Percentiles rank a stretch among this genome's conserved stretches.
These are phyloP conservation scores for Cephus pygmeus DNA, from an alignment of 2,888 invertebrate genomes.

Conservation along the genomic window DNA sequence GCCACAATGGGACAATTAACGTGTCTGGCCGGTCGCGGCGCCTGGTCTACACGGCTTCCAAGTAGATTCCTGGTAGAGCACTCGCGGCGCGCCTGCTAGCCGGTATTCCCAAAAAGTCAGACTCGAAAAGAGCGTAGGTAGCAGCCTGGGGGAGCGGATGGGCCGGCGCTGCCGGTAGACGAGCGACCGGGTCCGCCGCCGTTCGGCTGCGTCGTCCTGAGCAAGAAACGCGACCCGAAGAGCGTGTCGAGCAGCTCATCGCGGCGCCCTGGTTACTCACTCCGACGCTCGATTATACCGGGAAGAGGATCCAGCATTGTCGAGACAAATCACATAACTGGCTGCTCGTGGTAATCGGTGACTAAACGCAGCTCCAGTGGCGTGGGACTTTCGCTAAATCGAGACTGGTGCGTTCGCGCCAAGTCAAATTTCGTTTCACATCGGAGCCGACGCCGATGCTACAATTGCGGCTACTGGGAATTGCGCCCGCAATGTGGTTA, in stretches of 20 bases:
- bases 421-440: neutral
- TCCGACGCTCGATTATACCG: conserved; percentile 12
- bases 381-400: neutral
- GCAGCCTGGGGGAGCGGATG: neutral
- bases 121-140: conserved; percentile 5
- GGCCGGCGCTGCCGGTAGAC: neutral
- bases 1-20: conserved; percentile 37
- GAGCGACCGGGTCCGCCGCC: neutral
- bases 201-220: neutral
- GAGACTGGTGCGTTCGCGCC: neutral
- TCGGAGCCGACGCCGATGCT: conserved; percentile 7
- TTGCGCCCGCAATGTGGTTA: conserved; percentile 17
- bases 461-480: conserved; percentile 22
- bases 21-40: conserved; percentile 23
- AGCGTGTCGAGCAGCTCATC: neutral
- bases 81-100: conserved; percentile 16
- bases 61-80: conserved; percentile 35
- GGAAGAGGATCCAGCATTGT: conserved; percentile 20
- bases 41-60: conserved; percentile 23
- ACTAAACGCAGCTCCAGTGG: conserved; percentile 20
- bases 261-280: conserved; percentile 26
- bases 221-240: neutral
- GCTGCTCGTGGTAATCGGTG: conserved; percentile 25
- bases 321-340: conserved; percentile 22
- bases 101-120: conserved; percentile 41